A percentile compares a stretch with the other conserved stretches of the same genome.
Evolutionary conservation across 2,888 invertebrate species (phyloP).

Genomic region (Nebria salina): DNA sequence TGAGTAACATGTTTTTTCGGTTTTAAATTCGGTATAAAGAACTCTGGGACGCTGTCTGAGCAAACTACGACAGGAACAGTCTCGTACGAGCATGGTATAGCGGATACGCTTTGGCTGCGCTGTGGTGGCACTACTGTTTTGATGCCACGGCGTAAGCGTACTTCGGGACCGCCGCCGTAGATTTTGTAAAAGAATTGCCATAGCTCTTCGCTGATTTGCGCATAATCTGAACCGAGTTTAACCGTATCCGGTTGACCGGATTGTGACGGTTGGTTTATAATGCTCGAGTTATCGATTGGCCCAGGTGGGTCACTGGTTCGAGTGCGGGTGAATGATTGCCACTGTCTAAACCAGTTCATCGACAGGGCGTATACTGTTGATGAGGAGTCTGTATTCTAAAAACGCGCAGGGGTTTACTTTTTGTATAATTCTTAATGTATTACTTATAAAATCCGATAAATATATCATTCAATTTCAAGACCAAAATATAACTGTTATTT

Average conservation of each 20-base stretch:
- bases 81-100: constrained; percentile 34
- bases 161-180: constrained; percentile 91
- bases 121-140: constrained; percentile 26
- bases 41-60: constrained; percentile 43
- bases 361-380: constrained; percentile 81
- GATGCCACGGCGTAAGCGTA: constrained; percentile 61
- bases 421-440: background rate
- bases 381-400: constrained; percentile 70
- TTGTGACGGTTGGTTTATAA: constrained; percentile 68
- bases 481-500: too few species aligned
- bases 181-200: constrained; percentile 88
- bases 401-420: constrained; percentile 9
- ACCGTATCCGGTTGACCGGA: constrained; percentile 52
- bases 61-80: background rate
- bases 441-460: background rate
- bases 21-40: constrained; percentile 45
- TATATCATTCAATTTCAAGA: background rate
- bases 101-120: constrained; percentile 37
- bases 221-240: constrained; percentile 69
- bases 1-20: constrained; percentile 29
- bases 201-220: constrained; percentile 82
- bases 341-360: constrained; percentile 88
- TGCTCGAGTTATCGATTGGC: constrained; percentile 85
- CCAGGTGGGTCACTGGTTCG: constrained; percentile 82
- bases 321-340: constrained; percentile 90